phyloP scores from a whole-genome alignment of 2,113 vertebrate genomes.

The Nasalis larvatus region DNA sequence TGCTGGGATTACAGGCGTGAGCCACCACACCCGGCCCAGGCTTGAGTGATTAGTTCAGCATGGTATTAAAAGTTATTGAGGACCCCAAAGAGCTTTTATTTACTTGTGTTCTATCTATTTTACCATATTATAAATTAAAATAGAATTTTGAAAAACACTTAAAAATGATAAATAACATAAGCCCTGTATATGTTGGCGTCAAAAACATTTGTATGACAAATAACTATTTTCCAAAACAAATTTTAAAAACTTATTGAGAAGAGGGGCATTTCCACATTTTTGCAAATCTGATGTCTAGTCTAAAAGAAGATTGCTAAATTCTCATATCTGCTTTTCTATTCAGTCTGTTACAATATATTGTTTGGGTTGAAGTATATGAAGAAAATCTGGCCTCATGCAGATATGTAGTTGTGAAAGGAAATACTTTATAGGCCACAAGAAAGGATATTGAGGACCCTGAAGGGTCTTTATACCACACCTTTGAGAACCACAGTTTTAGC shows the following conservation, averaged over 20 bases:
- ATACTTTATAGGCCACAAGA: not conserved
- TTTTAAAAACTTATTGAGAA: not conserved
- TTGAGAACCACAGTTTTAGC: not conserved
- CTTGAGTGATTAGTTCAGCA: not conserved
- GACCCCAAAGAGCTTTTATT: not conserved
- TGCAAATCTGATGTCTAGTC: not conserved
- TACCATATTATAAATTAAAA: not conserved
- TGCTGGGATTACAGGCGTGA: too few species aligned
- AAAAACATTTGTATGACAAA: not conserved
- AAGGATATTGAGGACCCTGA: not conserved
- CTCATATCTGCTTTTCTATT: not conserved
- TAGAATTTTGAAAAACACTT: not conserved
- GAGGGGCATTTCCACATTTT: not conserved
- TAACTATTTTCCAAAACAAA: not conserved
- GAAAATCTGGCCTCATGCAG: not conserved
- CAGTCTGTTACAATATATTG: not conserved
- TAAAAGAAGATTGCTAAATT: not conserved
- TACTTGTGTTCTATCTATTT: not conserved
- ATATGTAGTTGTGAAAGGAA: not conserved
- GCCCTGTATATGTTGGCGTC: not conserved
- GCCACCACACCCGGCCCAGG: too few species aligned
- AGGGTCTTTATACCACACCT: not conserved
- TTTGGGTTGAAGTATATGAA: not conserved
- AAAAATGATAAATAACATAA: not conserved
- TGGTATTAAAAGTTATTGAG: conserved; percentile 2